Evolutionary conservation across 2,888 invertebrate genomes (phyloP).

Genomic region (Epistrophella euchroma): DNA sequence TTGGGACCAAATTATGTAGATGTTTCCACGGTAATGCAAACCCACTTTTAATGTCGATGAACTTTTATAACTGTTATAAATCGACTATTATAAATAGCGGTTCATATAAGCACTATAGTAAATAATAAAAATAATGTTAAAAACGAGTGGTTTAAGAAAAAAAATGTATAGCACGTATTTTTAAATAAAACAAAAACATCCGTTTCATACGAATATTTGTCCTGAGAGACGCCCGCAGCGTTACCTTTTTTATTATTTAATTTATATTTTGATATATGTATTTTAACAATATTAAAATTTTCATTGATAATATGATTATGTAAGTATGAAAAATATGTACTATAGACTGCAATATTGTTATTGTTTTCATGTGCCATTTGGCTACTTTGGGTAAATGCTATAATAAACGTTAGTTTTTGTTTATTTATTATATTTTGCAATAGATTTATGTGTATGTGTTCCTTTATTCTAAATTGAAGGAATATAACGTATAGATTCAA

Average conservation of each 20-base stretch:
- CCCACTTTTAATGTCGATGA: too few relatives aligned
- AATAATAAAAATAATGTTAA: background rate
- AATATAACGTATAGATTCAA: conserved; percentile 19
- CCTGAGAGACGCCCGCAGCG: conserved; percentile 28
- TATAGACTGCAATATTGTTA: conserved; percentile 3
- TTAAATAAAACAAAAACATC: conserved; percentile 5
- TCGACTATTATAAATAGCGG: too few relatives aligned
- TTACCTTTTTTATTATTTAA: background rate
- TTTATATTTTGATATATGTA: background rate
- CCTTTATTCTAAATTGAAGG: conserved; percentile 14
- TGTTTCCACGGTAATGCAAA: too few relatives aligned
- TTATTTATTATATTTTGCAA: conserved; percentile 9
- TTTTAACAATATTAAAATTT: conserved; percentile 8
- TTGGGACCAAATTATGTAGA: too few relatives aligned
- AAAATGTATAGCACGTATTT: background rate
- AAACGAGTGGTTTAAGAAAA: background rate
- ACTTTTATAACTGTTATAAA: too few relatives aligned
- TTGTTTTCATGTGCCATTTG: conserved; percentile 27
- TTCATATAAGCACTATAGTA: too few relatives aligned
- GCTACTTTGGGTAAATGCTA: conserved; percentile 30
- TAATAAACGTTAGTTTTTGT: background rate
- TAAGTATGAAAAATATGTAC: conserved; percentile 25
- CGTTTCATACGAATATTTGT: conserved; percentile 28
- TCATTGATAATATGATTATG: background rate
- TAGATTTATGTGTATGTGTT: conserved; percentile 3